Evolutionary conservation across 2,888 invertebrate species (phyloP), one percentile per base, ranked within the genome.

Genomic region (Zeuzera pyrina): DNA sequence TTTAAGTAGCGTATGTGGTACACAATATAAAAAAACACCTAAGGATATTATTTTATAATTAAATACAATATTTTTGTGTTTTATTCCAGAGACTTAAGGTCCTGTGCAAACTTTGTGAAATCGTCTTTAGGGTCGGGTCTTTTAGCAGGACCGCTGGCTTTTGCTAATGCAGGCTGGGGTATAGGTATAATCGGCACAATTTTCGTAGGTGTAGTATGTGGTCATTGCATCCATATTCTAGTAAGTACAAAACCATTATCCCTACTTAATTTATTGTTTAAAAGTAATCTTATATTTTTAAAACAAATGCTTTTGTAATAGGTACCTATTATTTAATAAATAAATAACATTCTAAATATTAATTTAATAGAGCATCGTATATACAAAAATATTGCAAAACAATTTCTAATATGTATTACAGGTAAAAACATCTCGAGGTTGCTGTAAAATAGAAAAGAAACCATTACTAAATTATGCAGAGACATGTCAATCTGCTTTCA

Each of bases 51-150:
- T n/a, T n/a, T n/a, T n/a, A 5, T 5, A 19, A 8, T 19, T 5
- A 19, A 19, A 19, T 19, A 19, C 8, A 19, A 19, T 19, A 8
- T 19, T 19, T 19, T 8, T 19, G 5, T 8, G 6, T n/a, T n/a
- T 24, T 23, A 31, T 73, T 71, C 12, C 61, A 84, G 84, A 28
- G 71, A 83, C 33, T 12, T 74, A 28, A 52, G 79, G 37, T 73
- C 84, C 0, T 63, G 77, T 12, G 76, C 83, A 0, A 84, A 84
- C 42, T 43, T 84, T 11, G 74, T 84, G 30, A 84, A 84, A 42
- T 57, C 84, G 0, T 84, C 84, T 1, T 70, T 91, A 28, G 92
- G 94, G 0, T 92, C 91, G 0, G 92, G 92, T 1, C 78, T 91
- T 29, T 67, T 92, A 10, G 91, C 91, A 1, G 88, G 91, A 54